These are phyloP conservation scores for Amorpha juglandis DNA, from an alignment of 2,888 invertebrate genomes.

Conservation along the genomic window DNA sequence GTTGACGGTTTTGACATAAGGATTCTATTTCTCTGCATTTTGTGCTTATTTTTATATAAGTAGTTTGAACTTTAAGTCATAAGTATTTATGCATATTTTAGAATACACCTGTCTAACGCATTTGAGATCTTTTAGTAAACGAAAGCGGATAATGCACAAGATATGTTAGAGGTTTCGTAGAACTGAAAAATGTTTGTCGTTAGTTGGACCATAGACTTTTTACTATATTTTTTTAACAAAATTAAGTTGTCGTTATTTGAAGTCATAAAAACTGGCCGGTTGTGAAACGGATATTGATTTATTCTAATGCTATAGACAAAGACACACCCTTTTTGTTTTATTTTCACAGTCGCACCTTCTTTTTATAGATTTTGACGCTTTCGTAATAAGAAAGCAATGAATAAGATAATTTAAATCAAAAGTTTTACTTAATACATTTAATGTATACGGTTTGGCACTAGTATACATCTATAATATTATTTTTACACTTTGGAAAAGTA, in stretches of 20 bases:
- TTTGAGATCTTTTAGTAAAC: slow-evolving; percentile 47
- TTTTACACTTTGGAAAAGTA: no score
- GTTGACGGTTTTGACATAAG: slow-evolving; percentile 64
- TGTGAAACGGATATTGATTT: slow-evolving; percentile 42
- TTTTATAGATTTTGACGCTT: slow-evolving; percentile 12
- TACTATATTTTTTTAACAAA: slow-evolving; percentile 51
- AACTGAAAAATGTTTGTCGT: slow-evolving; percentile 65
- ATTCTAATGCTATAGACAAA: slow-evolving; percentile 6
- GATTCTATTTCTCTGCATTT: slow-evolving; percentile 62
- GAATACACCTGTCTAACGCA: slow-evolving; percentile 26
- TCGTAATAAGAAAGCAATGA: neutral
- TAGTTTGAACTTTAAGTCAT: slow-evolving; percentile 32
- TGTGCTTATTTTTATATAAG: slow-evolving; percentile 28
- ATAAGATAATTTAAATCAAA: no score
- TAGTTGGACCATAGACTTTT: slow-evolving; percentile 50
- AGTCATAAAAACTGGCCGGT: slow-evolving; percentile 51
- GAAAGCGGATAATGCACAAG: slow-evolving; percentile 62
- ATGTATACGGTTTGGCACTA: no score
- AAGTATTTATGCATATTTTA: slow-evolving; percentile 34
- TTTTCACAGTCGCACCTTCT: neutral
- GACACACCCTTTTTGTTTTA: slow-evolving; percentile 31
- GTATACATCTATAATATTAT: no score
- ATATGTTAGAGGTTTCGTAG: slow-evolving; percentile 70
- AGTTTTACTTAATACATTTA: no score
- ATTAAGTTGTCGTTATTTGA: slow-evolving; percentile 69